These are phyloP conservation scores for Heteronetta atricapilla DNA, from an alignment of 2,113 vertebrate genomes.

Conservation along the genomic window DNA sequence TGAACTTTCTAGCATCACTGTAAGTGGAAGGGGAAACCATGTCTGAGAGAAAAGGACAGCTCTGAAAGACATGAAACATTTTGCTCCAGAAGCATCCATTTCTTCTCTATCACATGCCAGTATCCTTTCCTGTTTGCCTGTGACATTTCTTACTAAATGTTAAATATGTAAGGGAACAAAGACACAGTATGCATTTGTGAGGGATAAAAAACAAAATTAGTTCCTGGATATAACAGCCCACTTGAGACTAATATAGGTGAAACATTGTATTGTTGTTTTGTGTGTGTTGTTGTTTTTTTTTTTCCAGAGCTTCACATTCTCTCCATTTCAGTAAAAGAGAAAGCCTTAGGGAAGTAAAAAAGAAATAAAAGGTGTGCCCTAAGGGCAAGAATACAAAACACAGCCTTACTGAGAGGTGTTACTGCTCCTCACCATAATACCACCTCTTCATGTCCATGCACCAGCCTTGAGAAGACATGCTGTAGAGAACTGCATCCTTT, in stretches of 20 bases:
- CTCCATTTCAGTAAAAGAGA: not conserved
- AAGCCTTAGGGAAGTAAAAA: not conserved
- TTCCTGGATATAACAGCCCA: not conserved
- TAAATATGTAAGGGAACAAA: not conserved
- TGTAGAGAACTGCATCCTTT: not conserved
- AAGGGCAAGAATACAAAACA: not conserved
- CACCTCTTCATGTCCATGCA: fast-evolving
- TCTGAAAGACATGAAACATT: not conserved
- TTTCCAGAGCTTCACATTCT: not conserved
- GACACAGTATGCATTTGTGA: not conserved
- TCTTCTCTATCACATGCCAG: not conserved
- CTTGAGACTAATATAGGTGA: not conserved
- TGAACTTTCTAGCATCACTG: not conserved
- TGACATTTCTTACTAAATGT: not conserved
- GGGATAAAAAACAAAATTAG: not conserved
- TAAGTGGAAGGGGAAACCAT: not conserved
- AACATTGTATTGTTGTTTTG: not conserved
- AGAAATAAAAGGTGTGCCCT: not conserved
- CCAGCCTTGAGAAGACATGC: not conserved
- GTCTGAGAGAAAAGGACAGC: not conserved
- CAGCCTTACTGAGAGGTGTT: not conserved
- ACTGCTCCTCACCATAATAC: not conserved
- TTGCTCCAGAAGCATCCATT: not conserved
- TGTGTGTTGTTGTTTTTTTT: not conserved
- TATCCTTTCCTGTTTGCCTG: not conserved